Evolutionary conservation across 1,140 invertebrate species (phyloP), one percentile per base, ranked within the genome.

Genomic region (Arion vulgaris): DNA sequence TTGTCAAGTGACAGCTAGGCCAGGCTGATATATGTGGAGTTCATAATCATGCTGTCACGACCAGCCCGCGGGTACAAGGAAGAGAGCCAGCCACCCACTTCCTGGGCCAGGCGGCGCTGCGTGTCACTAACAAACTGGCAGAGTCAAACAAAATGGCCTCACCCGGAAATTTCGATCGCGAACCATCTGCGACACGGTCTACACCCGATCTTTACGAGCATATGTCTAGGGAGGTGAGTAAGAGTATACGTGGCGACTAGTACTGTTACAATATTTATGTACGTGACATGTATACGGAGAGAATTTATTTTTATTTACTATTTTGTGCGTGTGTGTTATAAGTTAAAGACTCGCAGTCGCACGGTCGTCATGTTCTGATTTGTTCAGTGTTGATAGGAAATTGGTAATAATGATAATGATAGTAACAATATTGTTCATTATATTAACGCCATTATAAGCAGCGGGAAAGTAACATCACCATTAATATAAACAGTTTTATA

Each of bases 141-240:
- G 23, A 57, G 39, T 45, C 34, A 85, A 84, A 85, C 82, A 85
- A 85, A 81, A 85, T 84, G 85, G 85, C 85, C 78, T 82, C 85
- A 85, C 85, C 85, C 85, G 85, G 80, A 81, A 78, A 81, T 51
- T 81, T 77, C 76, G 79, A 79, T 82, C 76, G 73, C 57, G 76
- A 79, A 78, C 72, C 85, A 81, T 78, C 85, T 85, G 82, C 80
- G 57, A 84, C 75, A 66, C 75, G 82, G 53, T 72, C 53, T 76
- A 51, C 80, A 85, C 85, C 85, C 85, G 85, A 83, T 49, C 74
- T 66, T 62, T 81, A 81, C 71, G 74, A 81, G 78, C 80, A 80
- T 28, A 84, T 85, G 82, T 85, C 85, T 77, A 83, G 79, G 76
- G 85, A 85, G 85, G 85, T 85, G 82, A 85, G 84, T 77, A 51